A percentile compares a stretch with the other conserved stretches of the same genome.
phyloP scores from a whole-genome alignment of 2,888 invertebrate genomes.

The Trichogramma dendrolimi region DNA sequence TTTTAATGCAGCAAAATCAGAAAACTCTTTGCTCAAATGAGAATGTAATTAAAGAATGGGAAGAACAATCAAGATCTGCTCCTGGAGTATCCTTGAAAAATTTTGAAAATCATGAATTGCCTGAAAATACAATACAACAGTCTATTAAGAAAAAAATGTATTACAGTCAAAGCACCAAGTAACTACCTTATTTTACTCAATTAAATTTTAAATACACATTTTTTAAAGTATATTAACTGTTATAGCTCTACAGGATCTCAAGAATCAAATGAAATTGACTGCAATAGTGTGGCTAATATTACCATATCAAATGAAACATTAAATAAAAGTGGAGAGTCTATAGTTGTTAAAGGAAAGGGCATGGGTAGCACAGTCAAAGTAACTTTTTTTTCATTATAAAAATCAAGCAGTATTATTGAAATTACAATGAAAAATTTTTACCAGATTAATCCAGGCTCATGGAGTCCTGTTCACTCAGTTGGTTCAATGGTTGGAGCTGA shows the following conservation, averaged over 20 bases:
- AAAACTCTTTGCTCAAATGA: constrained; percentile 57
- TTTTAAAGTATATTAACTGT: constrained; percentile 9
- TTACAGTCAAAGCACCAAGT: constrained; percentile 43
- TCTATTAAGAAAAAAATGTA: constrained; percentile 44
- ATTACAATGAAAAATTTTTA: constrained; percentile 1
- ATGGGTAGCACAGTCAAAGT: constrained; percentile 49
- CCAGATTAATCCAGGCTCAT: constrained; percentile 68
- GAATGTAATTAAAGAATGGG: constrained; percentile 62
- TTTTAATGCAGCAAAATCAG: constrained; percentile 26
- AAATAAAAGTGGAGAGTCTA: constrained; percentile 48
- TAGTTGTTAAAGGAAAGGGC: constrained; percentile 49
- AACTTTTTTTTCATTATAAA: constrained; percentile 14
- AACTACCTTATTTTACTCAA: constrained; percentile 10
- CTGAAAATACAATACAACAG: constrained; percentile 39
- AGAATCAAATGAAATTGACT: constrained; percentile 32
- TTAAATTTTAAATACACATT: constrained; percentile 1
- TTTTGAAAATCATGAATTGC: constrained; percentile 43
- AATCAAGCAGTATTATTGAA: constrained; percentile 5
- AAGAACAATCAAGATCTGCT: constrained; percentile 70
- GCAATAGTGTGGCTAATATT: constrained; percentile 47
- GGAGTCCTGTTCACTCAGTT: constrained; percentile 85
- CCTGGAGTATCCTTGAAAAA: constrained; percentile 63
- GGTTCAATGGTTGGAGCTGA: constrained; percentile 79
- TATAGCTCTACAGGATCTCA: constrained; percentile 41
- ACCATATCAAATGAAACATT: constrained; percentile 50